Conservation (phyloP, 2,797 vertebrate genomes). For the Phoxinus dragarum region DNA sequence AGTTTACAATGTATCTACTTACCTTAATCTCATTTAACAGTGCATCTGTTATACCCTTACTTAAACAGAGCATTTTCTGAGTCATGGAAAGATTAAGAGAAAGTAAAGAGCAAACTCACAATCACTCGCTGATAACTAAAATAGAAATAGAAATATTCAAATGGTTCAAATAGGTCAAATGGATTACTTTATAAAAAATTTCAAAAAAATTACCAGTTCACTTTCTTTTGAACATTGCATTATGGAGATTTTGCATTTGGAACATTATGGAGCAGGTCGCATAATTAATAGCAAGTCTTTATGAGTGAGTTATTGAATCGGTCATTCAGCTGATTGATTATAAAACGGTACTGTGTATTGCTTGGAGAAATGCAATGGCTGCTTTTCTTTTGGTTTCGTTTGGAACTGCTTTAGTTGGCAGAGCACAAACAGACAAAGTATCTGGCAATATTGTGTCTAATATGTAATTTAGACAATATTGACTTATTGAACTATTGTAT, state of each 20-base stretch:
- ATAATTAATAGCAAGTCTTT: no score
- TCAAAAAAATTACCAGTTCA: neutral
- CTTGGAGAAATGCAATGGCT: neutral
- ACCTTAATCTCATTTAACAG: no score
- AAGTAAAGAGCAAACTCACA: no score
- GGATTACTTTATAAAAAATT: neutral
- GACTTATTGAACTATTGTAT: neutral
- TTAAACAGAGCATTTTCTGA: no score
- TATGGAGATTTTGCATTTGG: neutral
- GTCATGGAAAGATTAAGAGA: no score
- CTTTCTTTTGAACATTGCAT: no score
- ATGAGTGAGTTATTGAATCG: neutral
- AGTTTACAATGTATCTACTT: no score
- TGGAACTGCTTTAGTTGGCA: neutral
- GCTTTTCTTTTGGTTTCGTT: neutral
- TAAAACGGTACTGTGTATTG: no score
- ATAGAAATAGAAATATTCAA: neutral
- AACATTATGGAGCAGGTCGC: neutral
- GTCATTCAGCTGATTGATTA: neutral
- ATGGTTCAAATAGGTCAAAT: neutral
- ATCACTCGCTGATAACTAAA: no score
- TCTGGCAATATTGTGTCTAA: neutral
- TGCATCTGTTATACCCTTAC: no score
- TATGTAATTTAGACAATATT: conserved; percentile 5
- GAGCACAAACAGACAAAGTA: neutral